Evolutionary conservation across 2,797 vertebrate species (phyloP), one percentile per base, ranked within the genome.

Genomic region (Aplochiton taeniatus): DNA sequence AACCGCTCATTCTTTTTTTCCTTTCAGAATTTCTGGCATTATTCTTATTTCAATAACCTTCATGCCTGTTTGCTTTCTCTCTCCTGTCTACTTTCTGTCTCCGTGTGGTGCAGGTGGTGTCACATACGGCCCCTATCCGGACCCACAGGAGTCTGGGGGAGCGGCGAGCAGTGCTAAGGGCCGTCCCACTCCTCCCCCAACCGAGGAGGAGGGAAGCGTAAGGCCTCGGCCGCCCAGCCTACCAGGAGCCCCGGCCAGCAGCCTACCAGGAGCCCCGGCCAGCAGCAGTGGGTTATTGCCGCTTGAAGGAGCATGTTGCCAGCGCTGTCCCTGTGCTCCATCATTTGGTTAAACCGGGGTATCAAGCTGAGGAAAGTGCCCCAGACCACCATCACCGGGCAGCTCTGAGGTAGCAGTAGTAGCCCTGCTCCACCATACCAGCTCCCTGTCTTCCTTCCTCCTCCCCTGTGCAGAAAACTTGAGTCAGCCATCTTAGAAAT

Each of bases 291-390:
- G 77, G 84, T 82, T 79, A 31, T 52, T 69, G 70, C 83, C 55
- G 76, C 82, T 82, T 80, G 68, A 81, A 85, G 76, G 93, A 96
- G 95, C 92, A 97, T 98, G 96, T 94, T 95, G 78, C 92, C 93
- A 76, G 88, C 85, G 78, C 90, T 89, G 76, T 93, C 91, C 75
- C 93, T 95, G 62, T 94, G 94, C 90, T 95, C 93, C 91, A 95
- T 96, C 74, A 79, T 94, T 84, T 95, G 95, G 95, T 64, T 92
- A 82, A 94, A 93, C 88, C 89, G 93, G 20, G 95, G 95, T 59
- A 93, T 95, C 87, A 96, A 95, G 82, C 89, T 95, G 68, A 93
- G 95, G 89, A 94, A 94, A 93, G 90, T 89, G 71, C 80, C 80
- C 60, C 80, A 72, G 76, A 70, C 69, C 68, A 82, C 78, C 71